Evolutionary conservation across 2,797 vertebrate genomes (phyloP).

Genomic region (Lemur catta): DNA sequence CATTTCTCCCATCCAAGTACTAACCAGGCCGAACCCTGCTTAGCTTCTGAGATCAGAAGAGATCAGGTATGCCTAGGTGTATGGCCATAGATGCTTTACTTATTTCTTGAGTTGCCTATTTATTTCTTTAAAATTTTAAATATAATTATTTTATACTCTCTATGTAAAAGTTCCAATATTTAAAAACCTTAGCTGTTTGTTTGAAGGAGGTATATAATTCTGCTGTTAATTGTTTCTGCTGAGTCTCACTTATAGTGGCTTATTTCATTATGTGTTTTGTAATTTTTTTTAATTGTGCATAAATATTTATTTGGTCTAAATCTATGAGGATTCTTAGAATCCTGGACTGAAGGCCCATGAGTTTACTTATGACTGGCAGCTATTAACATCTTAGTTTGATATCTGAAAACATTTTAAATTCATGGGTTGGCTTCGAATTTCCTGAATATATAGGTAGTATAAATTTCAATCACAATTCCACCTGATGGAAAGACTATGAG

Average conservation of each 20-base stretch:
- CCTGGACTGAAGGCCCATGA: background rate
- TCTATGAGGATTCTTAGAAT: background rate
- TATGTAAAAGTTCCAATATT: background rate
- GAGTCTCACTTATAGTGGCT: background rate
- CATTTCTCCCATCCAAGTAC: background rate
- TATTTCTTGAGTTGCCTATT: background rate
- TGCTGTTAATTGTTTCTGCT: background rate
- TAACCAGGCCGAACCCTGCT: no score
- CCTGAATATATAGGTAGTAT: background rate
- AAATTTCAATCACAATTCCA: background rate
- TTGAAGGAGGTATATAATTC: background rate
- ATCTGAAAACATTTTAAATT: background rate
- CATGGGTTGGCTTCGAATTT: background rate
- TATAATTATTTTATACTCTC: background rate
- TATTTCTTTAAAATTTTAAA: background rate
- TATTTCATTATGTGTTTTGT: background rate
- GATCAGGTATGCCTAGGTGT: no score
- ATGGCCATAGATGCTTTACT: background rate
- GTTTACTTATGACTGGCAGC: background rate
- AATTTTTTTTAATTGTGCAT: background rate
- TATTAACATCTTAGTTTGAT: background rate
- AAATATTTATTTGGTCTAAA: background rate
- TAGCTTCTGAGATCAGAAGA: no score
- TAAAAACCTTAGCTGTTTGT: background rate
- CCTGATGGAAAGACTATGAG: background rate